A percentile compares a stretch with the other conserved stretches of the same genome.
Evolutionary conservation across 2,797 vertebrate genomes (phyloP).

Genomic region (Anableps anableps): DNA sequence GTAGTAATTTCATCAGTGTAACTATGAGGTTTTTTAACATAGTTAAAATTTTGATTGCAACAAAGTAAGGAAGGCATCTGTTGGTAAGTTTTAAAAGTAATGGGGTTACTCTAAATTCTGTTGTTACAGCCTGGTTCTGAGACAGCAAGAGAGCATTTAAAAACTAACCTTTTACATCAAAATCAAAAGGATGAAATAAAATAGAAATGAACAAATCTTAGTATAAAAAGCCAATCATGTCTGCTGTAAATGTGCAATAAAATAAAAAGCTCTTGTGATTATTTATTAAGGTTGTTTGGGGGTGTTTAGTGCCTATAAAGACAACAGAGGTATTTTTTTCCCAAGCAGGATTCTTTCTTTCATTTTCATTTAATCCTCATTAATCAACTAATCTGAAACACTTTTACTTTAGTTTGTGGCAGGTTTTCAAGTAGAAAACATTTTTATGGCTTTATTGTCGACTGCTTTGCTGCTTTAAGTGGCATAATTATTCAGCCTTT

Average conservation of each 20-base stretch:
- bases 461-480: background rate
- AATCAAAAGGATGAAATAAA: background rate
- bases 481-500: constrained; percentile 32
- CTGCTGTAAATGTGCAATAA: background rate
- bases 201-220: background rate
- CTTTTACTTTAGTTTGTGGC: background rate
- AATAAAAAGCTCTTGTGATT: background rate
- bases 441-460: background rate
- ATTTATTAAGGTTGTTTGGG: background rate
- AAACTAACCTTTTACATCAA: background rate
- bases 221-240: background rate
- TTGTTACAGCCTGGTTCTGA: background rate
- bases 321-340: background rate
- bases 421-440: background rate
- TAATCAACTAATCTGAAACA: background rate
- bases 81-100: too few species aligned
- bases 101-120: too few species aligned
- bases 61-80: too few species aligned
- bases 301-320: background rate
- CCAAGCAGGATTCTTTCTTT: background rate
- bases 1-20: background rate
- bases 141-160: background rate
- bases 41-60: too few species aligned
- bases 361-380: background rate
- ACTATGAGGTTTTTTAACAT: too few species aligned